Conservation (phyloP, 2,888 invertebrate species). For the Scotopteryx bipunctaria region DNA sequence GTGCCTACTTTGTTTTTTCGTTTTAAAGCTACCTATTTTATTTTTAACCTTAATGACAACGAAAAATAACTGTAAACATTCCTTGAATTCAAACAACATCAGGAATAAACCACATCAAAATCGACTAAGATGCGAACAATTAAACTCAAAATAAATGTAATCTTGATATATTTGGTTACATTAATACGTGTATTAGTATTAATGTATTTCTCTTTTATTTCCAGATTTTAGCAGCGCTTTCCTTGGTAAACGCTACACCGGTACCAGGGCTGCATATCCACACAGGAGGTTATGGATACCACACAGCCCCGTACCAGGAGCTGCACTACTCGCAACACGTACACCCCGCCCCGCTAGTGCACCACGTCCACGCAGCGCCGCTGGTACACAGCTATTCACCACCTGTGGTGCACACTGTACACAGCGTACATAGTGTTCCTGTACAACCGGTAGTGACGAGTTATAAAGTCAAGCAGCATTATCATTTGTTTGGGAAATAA, state of each 20-base stretch:
- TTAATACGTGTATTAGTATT: background rate
- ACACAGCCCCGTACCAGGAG: conserved; percentile 29
- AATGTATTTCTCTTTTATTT: conserved; percentile 2
- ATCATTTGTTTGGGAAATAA: conserved; percentile 52
- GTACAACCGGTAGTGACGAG: conserved; percentile 41
- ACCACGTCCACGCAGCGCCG: conserved; percentile 47
- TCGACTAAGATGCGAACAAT: no score
- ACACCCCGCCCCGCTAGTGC: conserved; percentile 38
- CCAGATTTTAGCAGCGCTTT: conserved; percentile 24
- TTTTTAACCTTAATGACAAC: no score
- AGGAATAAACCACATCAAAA: no score
- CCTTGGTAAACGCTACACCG: conserved; percentile 21
- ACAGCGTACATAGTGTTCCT: conserved; percentile 20
- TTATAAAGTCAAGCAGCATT: conserved; percentile 55
- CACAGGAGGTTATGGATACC: conserved; percentile 35
- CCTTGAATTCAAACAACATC: no score
- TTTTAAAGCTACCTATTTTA: no score
- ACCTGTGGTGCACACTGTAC: conserved; percentile 38
- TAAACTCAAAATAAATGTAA: no score
- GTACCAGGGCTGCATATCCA: conserved; percentile 32
- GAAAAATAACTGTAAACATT: no score
- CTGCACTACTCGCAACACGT: conserved; percentile 21
- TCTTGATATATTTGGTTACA: no score
- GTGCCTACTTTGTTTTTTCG: no score
- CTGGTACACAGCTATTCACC: conserved; percentile 38